phyloP scores from a whole-genome alignment of 2,888 invertebrate species.

The Melikaiella ostensackeni region DNA sequence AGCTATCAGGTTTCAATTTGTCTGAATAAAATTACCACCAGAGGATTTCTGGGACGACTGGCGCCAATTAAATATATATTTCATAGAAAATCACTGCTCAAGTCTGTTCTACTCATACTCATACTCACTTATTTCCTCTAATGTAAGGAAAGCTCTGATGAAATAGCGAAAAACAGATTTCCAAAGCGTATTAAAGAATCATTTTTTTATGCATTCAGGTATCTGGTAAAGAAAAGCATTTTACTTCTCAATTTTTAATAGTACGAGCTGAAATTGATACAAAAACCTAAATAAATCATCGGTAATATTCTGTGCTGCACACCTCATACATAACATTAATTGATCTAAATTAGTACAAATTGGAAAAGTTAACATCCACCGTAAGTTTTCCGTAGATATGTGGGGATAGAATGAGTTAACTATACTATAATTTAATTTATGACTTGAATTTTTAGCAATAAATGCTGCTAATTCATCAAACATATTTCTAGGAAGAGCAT shows the following conservation, averaged over 20 bases:
- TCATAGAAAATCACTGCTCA: too few relatives aligned
- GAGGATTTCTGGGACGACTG: too few relatives aligned
- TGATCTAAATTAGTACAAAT: slow-evolving; percentile 60
- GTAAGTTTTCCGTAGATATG: slow-evolving; percentile 86
- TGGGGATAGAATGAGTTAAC: slow-evolving; percentile 86
- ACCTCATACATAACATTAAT: slow-evolving; percentile 57
- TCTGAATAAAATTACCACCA: too few relatives aligned
- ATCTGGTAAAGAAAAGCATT: neutral
- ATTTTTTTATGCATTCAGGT: too few relatives aligned
- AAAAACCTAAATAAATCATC: slow-evolving; percentile 76
- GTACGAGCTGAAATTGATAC: slow-evolving; percentile 78
- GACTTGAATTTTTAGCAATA: slow-evolving; percentile 65
- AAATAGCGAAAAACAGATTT: too few relatives aligned
- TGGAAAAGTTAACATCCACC: slow-evolving; percentile 63
- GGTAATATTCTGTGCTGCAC: slow-evolving; percentile 71
- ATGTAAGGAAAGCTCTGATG: too few relatives aligned
- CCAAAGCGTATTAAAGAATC: too few relatives aligned
- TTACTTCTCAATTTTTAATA: slow-evolving; percentile 77
- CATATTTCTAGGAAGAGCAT: slow-evolving; percentile 85
- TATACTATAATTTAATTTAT: slow-evolving; percentile 78
- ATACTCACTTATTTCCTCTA: too few relatives aligned
- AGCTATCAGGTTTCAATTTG: too few relatives aligned
- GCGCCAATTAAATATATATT: too few relatives aligned
- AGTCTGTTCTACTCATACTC: too few relatives aligned
- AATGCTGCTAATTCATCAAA: slow-evolving; percentile 80